phyloP scores from a whole-genome alignment of 2,888 invertebrate species.

The Timandra comae region DNA sequence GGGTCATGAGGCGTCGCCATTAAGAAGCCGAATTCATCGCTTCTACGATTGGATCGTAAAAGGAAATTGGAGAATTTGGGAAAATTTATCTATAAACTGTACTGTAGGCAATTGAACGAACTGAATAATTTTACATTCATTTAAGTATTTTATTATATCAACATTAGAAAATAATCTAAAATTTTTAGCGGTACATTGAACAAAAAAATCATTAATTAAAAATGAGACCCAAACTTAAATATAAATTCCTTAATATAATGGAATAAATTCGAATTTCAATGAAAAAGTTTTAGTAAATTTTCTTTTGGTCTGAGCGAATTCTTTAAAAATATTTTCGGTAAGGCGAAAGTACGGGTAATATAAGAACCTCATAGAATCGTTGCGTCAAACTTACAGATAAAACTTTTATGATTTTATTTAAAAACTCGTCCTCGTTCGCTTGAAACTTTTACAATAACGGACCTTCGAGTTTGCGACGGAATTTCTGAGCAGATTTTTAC shows the following conservation, averaged over 20 bases:
- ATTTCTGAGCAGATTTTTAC: conserved; percentile 14
- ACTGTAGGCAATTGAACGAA: background rate
- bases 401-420: conserved; percentile 51
- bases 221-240: too few species aligned
- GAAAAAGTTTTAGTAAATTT: conserved; percentile 21
- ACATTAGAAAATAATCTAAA: too few species aligned
- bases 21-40: conserved; percentile 1
- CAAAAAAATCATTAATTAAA: too few species aligned
- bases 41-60: conserved; percentile 1
- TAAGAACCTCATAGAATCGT: background rate
- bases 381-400: background rate
- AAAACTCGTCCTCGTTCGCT: conserved; percentile 39
- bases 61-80: conserved; percentile 1
- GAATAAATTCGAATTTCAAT: conserved; percentile 1
- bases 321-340: background rate
- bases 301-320: conserved; percentile 9
- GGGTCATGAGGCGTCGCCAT: conserved; percentile 1
- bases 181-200: too few species aligned
- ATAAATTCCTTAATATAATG: too few species aligned
- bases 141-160: too few species aligned
- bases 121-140: too few species aligned
- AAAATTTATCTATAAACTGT: background rate
- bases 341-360: background rate
- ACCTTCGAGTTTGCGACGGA: conserved; percentile 18
- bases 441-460: conserved; percentile 54